phyloP scores from a whole-genome alignment of 2,888 invertebrate genomes.

The Mystacides longicornis region DNA sequence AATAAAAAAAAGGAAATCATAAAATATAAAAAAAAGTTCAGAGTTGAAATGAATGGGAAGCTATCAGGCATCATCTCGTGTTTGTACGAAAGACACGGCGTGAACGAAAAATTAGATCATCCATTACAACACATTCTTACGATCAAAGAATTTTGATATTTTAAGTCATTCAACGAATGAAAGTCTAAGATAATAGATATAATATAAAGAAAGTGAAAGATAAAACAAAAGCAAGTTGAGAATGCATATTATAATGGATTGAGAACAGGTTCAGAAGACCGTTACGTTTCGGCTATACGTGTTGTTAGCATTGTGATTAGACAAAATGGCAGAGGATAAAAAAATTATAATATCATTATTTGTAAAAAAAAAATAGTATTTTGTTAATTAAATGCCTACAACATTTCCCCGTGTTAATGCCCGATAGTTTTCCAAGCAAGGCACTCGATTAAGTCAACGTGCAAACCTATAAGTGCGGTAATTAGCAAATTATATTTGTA shows the following conservation, averaged over 20 bases:
- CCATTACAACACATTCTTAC: no score
- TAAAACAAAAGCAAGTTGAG: not conserved
- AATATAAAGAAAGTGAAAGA: no score
- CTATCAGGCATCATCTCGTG: slow-evolving; percentile 50
- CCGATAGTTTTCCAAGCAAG: slow-evolving; percentile 50
- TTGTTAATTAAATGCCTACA: slow-evolving; percentile 23
- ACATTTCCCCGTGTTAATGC: slow-evolving; percentile 41
- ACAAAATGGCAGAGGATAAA: slow-evolving; percentile 13
- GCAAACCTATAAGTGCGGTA: slow-evolving; percentile 14
- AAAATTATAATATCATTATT: not conserved
- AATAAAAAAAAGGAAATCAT: not conserved
- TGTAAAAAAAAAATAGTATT: not conserved
- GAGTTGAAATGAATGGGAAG: slow-evolving; percentile 33
- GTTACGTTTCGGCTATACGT: slow-evolving; percentile 21
- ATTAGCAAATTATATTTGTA: not conserved
- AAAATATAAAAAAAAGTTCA: slow-evolving; percentile 27
- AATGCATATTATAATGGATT: not conserved
- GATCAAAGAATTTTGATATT: no score
- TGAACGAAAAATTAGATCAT: no score
- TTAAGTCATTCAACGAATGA: no score
- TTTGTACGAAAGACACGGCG: slow-evolving; percentile 29
- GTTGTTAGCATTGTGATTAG: slow-evolving; percentile 16
- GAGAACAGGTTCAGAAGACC: slow-evolving; percentile 8
- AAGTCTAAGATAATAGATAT: no score
- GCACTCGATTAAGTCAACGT: slow-evolving; percentile 31